Evolutionary conservation across 1,140 invertebrate genomes (phyloP).

Genomic region (Calliphora vicina): DNA sequence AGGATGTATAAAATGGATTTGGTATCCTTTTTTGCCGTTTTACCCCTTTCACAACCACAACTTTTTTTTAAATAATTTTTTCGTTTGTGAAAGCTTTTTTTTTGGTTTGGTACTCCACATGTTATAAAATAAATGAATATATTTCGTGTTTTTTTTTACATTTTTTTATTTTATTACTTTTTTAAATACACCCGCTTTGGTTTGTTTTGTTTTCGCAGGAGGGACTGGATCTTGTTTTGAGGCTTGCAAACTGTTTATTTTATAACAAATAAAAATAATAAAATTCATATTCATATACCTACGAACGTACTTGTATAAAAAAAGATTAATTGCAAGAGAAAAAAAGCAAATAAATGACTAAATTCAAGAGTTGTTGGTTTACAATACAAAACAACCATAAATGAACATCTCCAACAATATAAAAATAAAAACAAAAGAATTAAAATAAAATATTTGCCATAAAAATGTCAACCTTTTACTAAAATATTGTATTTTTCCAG

Average conservation of each 20-base stretch:
- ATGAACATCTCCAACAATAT: not conserved
- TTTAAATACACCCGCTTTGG: not conserved
- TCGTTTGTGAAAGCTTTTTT: not conserved
- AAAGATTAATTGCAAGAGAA: not conserved
- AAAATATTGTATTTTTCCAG: not conserved
- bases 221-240: not conserved
- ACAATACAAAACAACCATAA: not conserved
- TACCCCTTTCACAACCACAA: not conserved
- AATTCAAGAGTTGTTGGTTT: not conserved
- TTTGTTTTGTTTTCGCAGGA: not conserved
- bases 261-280: not conserved
- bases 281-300: too few relatives aligned
- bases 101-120: not conserved
- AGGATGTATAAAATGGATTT: not conserved
- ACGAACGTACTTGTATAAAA: not conserved
- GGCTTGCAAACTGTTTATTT: not conserved
- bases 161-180: not conserved
- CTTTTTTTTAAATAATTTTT: not conserved
- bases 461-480: constrained; percentile 9
- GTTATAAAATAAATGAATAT: not conserved
- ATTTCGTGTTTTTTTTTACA: not conserved
- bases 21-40: not conserved
- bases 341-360: not conserved
- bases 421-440: not conserved
- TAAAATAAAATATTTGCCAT: constrained; percentile 13